Evolutionary conservation across 2,797 vertebrate genomes (phyloP).

Genomic region (Austrolebias charrua): DNA sequence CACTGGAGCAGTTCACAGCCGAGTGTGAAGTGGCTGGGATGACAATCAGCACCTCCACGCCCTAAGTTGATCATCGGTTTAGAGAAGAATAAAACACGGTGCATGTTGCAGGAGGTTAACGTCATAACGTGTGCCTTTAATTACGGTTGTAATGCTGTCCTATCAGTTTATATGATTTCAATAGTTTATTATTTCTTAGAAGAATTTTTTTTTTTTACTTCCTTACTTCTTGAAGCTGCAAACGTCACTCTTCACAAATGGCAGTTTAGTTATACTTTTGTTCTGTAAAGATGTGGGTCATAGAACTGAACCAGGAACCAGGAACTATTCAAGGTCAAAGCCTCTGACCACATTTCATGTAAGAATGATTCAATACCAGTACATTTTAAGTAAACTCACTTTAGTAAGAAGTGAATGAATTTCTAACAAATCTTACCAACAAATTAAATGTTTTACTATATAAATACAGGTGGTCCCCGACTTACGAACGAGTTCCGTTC

Average conservation of each 20-base stretch:
- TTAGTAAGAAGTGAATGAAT: too few species aligned
- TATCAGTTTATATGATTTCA: conserved; percentile 24
- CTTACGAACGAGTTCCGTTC: too few species aligned
- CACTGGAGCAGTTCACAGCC: too few species aligned
- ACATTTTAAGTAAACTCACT: too few species aligned
- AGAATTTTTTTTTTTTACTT: too few species aligned
- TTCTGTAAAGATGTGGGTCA: background rate
- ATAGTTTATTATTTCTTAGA: conserved; percentile 1
- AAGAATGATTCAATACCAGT: too few species aligned
- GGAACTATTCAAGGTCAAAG: background rate
- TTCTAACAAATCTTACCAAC: too few species aligned
- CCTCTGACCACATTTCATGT: background rate
- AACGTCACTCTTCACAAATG: background rate
- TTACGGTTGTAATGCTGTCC: background rate
- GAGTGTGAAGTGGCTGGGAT: too few species aligned
- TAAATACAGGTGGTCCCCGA: too few species aligned
- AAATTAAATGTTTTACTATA: too few species aligned
- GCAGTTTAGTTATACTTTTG: background rate
- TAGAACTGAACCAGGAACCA: too few species aligned
- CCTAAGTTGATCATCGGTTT: background rate
- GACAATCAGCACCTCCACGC: too few species aligned
- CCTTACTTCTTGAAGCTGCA: background rate
- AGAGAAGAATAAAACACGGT: background rate
- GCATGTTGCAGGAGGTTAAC: background rate
- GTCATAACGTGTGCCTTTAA: background rate